Evolutionary conservation across 1,140 invertebrate genomes (phyloP).

Genomic region (Scaptomyza graminum): DNA sequence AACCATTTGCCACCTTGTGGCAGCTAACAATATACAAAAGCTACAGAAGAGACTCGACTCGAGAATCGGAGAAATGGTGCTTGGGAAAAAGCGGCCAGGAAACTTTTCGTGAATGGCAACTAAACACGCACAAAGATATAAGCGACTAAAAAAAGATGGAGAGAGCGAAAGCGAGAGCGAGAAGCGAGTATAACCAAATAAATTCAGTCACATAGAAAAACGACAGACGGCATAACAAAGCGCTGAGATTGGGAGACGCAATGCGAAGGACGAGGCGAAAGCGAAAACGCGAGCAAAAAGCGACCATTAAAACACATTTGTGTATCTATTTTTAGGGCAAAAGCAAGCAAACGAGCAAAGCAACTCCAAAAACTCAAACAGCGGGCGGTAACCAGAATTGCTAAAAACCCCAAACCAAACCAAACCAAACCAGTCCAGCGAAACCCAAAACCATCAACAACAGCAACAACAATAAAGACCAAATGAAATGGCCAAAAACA

Average conservation of each 20-base stretch:
- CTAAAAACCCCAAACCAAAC: conserved; percentile 23
- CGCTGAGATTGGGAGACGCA: conserved; percentile 62
- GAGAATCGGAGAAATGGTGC: conserved; percentile 19
- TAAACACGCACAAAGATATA: conserved; percentile 67
- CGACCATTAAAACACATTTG: conserved; percentile 81
- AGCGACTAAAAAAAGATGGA: conserved; percentile 1
- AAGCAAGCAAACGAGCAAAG: conserved; percentile 37
- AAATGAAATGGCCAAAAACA: conserved; percentile 21
- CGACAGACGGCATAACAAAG: conserved; percentile 80
- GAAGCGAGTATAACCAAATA: conserved; percentile 60
- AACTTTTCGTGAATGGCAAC: conserved; percentile 75
- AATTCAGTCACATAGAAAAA: conserved; percentile 80
- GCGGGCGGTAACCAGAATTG: conserved; percentile 44
- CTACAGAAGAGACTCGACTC: conserved; percentile 18
- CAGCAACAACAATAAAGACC: conserved; percentile 15
- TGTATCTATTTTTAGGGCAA: conserved; percentile 79
- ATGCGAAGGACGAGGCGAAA: conserved; percentile 46
- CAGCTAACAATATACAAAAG: conserved; percentile 16
- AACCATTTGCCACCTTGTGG: conserved; percentile 80
- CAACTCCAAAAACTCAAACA: conserved; percentile 33
- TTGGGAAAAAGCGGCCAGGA: conserved; percentile 45
- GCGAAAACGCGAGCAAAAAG: conserved; percentile 60
- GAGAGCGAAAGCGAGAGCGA: neutral
- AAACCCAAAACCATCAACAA: conserved; percentile 42
- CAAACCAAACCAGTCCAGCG: conserved; percentile 10